Base-by-base conservation (phyloP, 2,113 vertebrate genomes). In the Tenrec ecaudatus region DNA sequence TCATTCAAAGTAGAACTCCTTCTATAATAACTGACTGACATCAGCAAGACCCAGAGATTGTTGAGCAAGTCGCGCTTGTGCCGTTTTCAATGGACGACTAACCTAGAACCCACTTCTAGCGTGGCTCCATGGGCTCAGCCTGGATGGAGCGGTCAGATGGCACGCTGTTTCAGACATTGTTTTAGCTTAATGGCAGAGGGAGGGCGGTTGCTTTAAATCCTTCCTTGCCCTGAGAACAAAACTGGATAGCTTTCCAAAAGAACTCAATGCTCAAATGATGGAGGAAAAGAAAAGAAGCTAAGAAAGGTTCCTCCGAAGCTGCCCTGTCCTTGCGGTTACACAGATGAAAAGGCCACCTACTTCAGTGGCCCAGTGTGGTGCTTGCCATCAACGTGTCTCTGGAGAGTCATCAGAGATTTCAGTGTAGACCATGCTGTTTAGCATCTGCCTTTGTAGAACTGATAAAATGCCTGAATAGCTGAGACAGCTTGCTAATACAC, bases 361-460 rank as follows among this genome's bases (percentile, higher is more conserved):
- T 80, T 96, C 91, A 86, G 91, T 91, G 85, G 47, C 91, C 62
- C 16, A 60, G 25, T 85, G 69, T 22, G 78, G 77, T 53, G 91
- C 92, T 78, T 94, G 57, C 93, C 84, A 90, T 93, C 92, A 95
- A 36, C 88, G n/a, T 82, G 95, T 96, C 95, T 93, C 95, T 1
- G 33, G 93, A 78, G 90, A 95, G 93, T 94, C 92, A 95, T 93
- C 92, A 93, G 85, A 93, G 92, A 96, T 96, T 95, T 95, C 95
- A 91, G 80, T 95, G 93, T 96, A 96, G 94, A 94, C 58, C 22
- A 31, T 38, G 80, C 91, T 96, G 78, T 93, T 98, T 96, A 96
- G 90, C 91, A 96, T 96, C 94, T 95, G 95, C 95, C 97, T 93
- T 95, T 38, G 47, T 60, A 91, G 84, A 94, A 89, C 88, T 96